These are phyloP conservation scores for Acipenser transmontanus DNA, from an alignment of 2,797 vertebrate genomes.

Conservation along the genomic window DNA sequence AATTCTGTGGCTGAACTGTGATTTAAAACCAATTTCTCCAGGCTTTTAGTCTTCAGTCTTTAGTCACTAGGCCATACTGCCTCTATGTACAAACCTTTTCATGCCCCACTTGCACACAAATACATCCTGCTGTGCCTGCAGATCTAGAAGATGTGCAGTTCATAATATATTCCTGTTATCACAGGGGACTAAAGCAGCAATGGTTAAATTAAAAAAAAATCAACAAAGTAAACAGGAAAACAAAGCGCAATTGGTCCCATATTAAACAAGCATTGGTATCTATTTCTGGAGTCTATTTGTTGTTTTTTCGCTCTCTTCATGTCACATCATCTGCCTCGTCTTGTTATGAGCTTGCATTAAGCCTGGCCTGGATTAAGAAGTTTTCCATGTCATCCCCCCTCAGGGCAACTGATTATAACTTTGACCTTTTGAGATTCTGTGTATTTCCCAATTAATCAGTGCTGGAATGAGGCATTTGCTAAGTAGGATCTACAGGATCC, in stretches of 20 bases:
- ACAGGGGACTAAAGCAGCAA: not conserved
- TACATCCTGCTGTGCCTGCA: not conserved
- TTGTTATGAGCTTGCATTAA: conserved; percentile 47
- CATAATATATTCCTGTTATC: not conserved
- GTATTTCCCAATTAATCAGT: conserved; percentile 71
- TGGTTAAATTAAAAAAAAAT: not conserved
- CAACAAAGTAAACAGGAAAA: not conserved
- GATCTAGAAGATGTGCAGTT: conserved; percentile 2
- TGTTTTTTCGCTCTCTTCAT: conserved; percentile 15
- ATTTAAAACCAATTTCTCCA: conserved; percentile 7
- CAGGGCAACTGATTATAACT: conserved; percentile 66
- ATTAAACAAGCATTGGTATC: conserved; percentile 6
- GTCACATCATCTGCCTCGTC: conserved; percentile 29
- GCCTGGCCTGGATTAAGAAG: conserved; percentile 54
- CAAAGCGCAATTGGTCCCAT: not conserved
- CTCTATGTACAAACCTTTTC: conserved; percentile 10
- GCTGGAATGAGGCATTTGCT: conserved; percentile 61
- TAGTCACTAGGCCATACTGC: not conserved
- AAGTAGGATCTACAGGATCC: conserved; percentile 59
- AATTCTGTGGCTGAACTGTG: conserved; percentile 1
- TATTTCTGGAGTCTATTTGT: conserved; percentile 15
- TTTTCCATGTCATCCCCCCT: conserved; percentile 55
- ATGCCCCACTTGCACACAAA: conserved; percentile 6
- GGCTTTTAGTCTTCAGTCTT: conserved; percentile 1
- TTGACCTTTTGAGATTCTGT: conserved; percentile 70